Percentiles rank a stretch among this genome's conserved stretches.
These are phyloP conservation scores for Geococcyx californianus DNA, from an alignment of 2,113 vertebrate species.

Conservation along the genomic window DNA sequence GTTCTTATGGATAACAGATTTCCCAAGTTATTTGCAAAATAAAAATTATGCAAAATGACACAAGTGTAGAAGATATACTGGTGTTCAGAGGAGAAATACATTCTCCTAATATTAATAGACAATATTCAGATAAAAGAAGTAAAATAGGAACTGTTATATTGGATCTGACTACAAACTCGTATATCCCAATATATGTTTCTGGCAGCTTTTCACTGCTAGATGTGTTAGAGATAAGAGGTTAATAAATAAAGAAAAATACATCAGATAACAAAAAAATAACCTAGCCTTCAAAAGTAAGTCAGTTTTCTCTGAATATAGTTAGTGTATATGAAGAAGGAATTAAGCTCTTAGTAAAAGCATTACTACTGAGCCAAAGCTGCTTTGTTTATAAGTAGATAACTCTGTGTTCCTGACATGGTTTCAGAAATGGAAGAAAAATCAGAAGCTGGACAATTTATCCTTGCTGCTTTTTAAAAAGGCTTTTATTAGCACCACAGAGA, in stretches of 20 bases:
- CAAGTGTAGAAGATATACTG: not conserved
- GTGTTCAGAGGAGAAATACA: not conserved
- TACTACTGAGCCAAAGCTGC: not conserved
- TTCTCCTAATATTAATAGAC: not conserved
- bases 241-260: not conserved
- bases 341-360: not conserved
- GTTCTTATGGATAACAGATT: not conserved
- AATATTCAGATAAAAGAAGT: not conserved
- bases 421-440: not conserved
- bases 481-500: not conserved
- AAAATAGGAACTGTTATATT: not conserved
- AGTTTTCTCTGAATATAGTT: not conserved
- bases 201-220: not conserved
- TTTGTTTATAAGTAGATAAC: not conserved
- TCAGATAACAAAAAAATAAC: not conserved
- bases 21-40: not conserved
- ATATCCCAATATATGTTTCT: not conserved
- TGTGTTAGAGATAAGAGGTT: not conserved
- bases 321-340: not conserved
- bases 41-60: not conserved
- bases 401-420: not conserved
- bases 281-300: not conserved
- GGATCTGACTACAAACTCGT: not conserved
- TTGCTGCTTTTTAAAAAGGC: not conserved
- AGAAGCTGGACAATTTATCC: not conserved